A percentile compares a stretch with the other conserved stretches of the same genome.
phyloP scores from a whole-genome alignment of 1,140 invertebrate genomes.

The Bombus affinis region DNA sequence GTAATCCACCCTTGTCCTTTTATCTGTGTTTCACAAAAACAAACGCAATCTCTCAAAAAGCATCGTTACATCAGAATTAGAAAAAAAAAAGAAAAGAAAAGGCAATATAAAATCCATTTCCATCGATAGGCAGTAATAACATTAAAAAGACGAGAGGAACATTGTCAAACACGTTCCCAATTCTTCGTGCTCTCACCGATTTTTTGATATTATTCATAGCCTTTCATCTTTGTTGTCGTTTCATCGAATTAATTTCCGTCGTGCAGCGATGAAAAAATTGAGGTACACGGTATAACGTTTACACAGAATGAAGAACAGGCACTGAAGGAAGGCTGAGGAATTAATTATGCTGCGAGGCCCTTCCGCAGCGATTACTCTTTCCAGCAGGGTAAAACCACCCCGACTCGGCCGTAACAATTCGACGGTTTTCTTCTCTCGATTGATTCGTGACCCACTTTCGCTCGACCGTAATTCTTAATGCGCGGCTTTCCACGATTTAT shows the following conservation, averaged over 20 bases:
- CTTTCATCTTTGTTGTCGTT: neutral
- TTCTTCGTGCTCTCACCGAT: neutral
- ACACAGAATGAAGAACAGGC: neutral
- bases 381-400: neutral
- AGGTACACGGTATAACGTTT: slow-evolving; percentile 10
- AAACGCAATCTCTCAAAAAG: neutral
- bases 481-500: slow-evolving; percentile 43
- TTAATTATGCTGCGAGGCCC: slow-evolving; percentile 42
- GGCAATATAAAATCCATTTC: neutral
- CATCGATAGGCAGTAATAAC: neutral
- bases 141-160: neutral
- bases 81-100: neutral
- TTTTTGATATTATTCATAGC: neutral
- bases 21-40: neutral
- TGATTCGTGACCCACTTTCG: slow-evolving; percentile 53
- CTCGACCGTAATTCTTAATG: slow-evolving; percentile 44
- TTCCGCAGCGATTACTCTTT: slow-evolving; percentile 43
- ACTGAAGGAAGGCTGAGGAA: neutral
- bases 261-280: neutral
- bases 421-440: slow-evolving; percentile 32
- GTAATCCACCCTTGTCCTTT: neutral
- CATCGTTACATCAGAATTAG: neutral
- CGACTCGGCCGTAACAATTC: slow-evolving; percentile 28
- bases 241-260: slow-evolving; percentile 25
- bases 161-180: neutral